Conservation (phyloP, 2,113 vertebrate genomes). For the Dromaius novaehollandiae region DNA sequence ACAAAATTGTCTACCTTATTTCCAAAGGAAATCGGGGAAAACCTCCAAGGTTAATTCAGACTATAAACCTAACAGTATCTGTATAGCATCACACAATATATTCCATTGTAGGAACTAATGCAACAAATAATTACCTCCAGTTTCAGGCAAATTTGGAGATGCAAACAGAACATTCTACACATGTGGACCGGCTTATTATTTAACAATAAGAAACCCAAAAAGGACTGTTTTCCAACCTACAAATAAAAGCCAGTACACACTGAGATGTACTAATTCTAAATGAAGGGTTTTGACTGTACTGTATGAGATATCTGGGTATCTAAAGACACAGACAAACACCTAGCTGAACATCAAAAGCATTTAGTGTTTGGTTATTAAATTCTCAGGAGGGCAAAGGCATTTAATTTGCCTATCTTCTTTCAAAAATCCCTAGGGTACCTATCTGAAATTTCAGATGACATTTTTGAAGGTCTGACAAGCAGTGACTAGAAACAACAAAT, state of each 20-base stretch:
- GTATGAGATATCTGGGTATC: neutral
- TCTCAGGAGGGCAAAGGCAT: neutral
- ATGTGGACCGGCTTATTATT: neutral
- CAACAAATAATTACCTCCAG: neutral
- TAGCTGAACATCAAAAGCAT: neutral
- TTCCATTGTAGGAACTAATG: neutral
- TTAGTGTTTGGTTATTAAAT: neutral
- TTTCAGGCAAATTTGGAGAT: neutral
- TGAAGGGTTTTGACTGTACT: neutral
- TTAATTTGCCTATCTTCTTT: neutral
- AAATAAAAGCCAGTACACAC: neutral
- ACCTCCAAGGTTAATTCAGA: neutral
- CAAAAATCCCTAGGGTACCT: neutral
- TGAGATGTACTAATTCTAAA: neutral
- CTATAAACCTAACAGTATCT: rapidly evolving
- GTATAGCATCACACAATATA: neutral
- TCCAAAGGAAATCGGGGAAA: neutral
- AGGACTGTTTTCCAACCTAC: neutral
- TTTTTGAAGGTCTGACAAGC: neutral
- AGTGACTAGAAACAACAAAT: neutral
- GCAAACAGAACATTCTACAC: neutral
- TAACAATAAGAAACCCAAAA: neutral
- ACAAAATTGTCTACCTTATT: neutral
- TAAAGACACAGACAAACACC: neutral
- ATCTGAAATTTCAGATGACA: neutral